Conservation (phyloP, 2,888 invertebrate species). For the Miltochrista miniata region DNA sequence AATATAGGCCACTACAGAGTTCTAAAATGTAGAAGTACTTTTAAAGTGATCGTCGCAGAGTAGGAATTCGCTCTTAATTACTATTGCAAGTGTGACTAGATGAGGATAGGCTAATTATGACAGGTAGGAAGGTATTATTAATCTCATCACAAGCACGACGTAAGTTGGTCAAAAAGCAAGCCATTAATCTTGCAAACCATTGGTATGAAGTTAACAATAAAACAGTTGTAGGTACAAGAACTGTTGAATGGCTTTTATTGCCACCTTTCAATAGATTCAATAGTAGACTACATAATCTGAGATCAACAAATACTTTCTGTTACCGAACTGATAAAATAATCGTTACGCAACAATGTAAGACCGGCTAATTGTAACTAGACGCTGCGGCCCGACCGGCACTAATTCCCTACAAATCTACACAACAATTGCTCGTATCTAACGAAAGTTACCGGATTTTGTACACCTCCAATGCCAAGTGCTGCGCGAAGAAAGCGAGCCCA, state of each 20-base stretch:
- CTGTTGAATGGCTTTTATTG: background rate
- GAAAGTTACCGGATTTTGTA: conserved; percentile 82
- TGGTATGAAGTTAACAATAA: background rate
- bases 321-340: conserved; percentile 59
- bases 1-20: no score
- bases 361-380: conserved; percentile 62
- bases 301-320: conserved; percentile 42
- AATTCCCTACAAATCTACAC: conserved; percentile 52
- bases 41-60: no score
- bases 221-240: background rate
- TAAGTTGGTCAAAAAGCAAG: background rate
- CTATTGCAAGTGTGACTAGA: no score
- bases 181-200: background rate
- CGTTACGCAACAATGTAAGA: conserved; percentile 63
- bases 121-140: no score
- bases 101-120: no score
- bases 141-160: background rate
- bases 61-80: no score
- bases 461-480: conserved; percentile 80
- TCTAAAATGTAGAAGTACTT: no score
- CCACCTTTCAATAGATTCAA: background rate
- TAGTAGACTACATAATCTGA: conserved; percentile 14
- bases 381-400: conserved; percentile 45
- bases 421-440: conserved; percentile 64
- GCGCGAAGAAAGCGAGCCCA: conserved; percentile 80